phyloP scores from a whole-genome alignment of 2,888 invertebrate species.

The Oxycera nigricornis region DNA sequence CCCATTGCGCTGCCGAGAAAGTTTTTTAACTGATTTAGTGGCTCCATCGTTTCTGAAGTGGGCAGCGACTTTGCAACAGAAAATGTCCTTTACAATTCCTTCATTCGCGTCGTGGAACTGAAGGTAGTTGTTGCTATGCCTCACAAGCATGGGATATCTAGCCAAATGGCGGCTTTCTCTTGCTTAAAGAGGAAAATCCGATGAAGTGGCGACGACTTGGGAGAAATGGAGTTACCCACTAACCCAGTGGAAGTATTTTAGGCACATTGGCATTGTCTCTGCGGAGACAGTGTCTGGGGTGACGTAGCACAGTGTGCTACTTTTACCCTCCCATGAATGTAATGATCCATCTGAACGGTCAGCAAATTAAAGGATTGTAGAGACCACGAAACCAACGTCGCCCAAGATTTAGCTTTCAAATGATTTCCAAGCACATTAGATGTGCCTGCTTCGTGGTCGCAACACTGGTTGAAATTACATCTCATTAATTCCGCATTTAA shows the following conservation, averaged over 20 bases:
- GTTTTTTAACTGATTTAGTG: constrained; percentile 40
- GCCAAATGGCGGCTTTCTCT: neutral
- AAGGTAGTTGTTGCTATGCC: neutral
- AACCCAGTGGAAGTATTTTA: constrained; percentile 2
- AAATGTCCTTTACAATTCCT: constrained; percentile 26
- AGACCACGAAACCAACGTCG: too few species aligned
- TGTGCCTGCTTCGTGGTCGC: too few species aligned
- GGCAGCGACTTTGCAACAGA: constrained; percentile 33
- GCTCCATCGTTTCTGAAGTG: constrained; percentile 33
- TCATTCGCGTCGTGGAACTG: neutral
- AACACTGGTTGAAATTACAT: neutral
- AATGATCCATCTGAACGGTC: too few species aligned
- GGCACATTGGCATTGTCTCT: neutral
- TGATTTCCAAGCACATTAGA: too few species aligned
- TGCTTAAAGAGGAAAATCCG: neutral
- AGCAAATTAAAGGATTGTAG: too few species aligned
- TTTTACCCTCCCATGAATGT: too few species aligned
- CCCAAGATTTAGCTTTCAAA: too few species aligned
- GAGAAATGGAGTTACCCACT: neutral
- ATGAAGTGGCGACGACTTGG: neutral
- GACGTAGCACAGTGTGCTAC: too few species aligned
- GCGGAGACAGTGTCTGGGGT: too few species aligned
- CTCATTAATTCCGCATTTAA: constrained; percentile 22
- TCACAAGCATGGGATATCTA: neutral
- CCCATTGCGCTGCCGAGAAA: neutral